Conservation (phyloP, 1,140 invertebrate genomes). For the Leptinotarsa defecta region DNA sequence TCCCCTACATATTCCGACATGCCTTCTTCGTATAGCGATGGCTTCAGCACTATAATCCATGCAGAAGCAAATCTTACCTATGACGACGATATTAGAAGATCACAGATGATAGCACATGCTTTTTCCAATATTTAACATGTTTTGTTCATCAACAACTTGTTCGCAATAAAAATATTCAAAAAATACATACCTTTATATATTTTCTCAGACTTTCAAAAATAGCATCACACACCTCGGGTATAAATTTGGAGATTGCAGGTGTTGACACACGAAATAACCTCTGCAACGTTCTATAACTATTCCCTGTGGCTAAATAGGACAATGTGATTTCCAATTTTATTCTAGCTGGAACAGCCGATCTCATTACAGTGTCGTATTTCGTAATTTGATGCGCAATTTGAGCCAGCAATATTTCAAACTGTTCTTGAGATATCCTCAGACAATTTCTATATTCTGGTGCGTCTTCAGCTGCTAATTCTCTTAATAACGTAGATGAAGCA, state of each 20-base stretch:
- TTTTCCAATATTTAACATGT: too few species aligned
- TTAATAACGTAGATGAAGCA: conserved; percentile 26
- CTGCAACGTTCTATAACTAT: conserved; percentile 25
- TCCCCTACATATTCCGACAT: background rate
- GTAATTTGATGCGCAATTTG: conserved; percentile 21
- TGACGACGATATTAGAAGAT: background rate
- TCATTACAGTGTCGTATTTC: conserved; percentile 25
- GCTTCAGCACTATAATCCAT: background rate
- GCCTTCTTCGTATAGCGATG: background rate
- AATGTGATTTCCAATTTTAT: conserved; percentile 32
- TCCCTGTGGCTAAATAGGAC: conserved; percentile 31
- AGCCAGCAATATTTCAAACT: conserved; percentile 27
- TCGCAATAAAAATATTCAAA: background rate
- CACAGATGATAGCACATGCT: too few species aligned
- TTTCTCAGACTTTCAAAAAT: conserved; percentile 18
- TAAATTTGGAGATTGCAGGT: conserved; percentile 30
- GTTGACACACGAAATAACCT: conserved; percentile 24
- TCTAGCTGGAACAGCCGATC: conserved; percentile 19
- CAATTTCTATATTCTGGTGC: conserved; percentile 29
- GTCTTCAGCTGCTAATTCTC: conserved; percentile 32
- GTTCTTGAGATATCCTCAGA: conserved; percentile 28
- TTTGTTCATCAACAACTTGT: too few species aligned
- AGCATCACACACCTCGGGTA: conserved; percentile 33
- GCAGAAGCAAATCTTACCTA: background rate
- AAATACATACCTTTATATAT: background rate